Conservation (phyloP, 2,797 vertebrate species). For the Phrynocephalus guinanensis region DNA sequence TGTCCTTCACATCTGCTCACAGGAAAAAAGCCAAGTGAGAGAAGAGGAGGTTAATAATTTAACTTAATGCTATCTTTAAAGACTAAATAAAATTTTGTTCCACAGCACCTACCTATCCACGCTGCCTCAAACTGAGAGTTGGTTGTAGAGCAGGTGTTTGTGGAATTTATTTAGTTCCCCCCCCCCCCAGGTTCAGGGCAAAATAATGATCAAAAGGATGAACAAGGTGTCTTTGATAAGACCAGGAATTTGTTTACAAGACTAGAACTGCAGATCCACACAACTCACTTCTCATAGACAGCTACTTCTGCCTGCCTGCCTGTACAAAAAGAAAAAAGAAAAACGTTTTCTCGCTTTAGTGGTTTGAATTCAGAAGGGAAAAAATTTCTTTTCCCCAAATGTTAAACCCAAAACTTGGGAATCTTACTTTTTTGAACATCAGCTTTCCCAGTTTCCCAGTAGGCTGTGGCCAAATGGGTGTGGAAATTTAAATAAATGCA, state of each 20-base stretch:
- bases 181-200: not conserved
- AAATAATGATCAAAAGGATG: not conserved
- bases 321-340: too few species aligned
- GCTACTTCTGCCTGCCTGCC: not conserved
- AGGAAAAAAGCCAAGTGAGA: not conserved
- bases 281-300: not conserved
- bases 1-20: not conserved
- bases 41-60: conserved; percentile 1
- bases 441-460: too few species aligned
- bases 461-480: too few species aligned
- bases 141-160: too few species aligned
- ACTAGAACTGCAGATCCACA: not conserved
- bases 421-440: too few species aligned
- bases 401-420: too few species aligned
- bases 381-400: too few species aligned
- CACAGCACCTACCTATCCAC: not conserved
- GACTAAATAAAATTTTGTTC: not conserved
- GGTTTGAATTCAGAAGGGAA: too few species aligned
- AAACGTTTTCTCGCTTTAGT: not conserved
- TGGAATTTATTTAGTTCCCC: not conserved
- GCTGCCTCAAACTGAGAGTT: not conserved
- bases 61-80: not conserved
- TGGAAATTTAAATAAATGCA: too few species aligned
- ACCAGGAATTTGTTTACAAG: not conserved
- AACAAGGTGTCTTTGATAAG: not conserved